Evolutionary conservation across 2,888 invertebrate species (phyloP).

Genomic region (Thumatha senex): DNA sequence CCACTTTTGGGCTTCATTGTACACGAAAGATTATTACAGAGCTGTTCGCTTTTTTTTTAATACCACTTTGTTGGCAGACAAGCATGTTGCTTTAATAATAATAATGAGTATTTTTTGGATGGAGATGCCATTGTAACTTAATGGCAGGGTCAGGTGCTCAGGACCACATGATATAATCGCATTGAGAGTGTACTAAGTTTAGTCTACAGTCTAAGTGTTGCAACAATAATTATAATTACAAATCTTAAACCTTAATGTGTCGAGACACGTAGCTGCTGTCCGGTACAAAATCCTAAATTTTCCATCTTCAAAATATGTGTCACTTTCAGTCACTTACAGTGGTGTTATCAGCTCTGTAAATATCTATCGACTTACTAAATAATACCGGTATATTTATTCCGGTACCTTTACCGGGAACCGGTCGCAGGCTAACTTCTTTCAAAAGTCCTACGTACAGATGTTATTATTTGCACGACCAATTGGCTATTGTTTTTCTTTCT

Average conservation of each 20-base stretch:
- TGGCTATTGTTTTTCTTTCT: constrained; percentile 44
- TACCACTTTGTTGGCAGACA: not conserved
- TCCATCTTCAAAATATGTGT: too few relatives aligned
- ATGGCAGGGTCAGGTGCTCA: too few relatives aligned
- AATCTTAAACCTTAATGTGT: too few relatives aligned
- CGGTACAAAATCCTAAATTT: too few relatives aligned
- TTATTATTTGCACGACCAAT: constrained; percentile 58
- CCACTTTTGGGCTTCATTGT: constrained; percentile 62
- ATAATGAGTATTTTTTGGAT: not conserved
- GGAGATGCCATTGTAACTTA: too few relatives aligned
- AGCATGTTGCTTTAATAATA: not conserved
- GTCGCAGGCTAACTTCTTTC: constrained; percentile 42
- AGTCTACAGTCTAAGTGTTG: too few relatives aligned
- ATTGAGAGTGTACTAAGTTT: too few relatives aligned
- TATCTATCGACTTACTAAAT: constrained; percentile 54
- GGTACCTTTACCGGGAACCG: constrained; percentile 70
- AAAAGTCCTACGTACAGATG: constrained; percentile 46
- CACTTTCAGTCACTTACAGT: too few relatives aligned
- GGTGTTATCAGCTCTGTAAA: constrained; percentile 41
- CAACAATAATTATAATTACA: too few relatives aligned
- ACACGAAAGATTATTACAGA: constrained; percentile 52
- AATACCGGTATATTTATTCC: constrained; percentile 69
- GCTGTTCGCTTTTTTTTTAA: too few relatives aligned
- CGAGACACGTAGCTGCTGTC: too few relatives aligned
- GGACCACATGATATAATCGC: too few relatives aligned